phyloP scores from a whole-genome alignment of 2,113 vertebrate species.

The Cynopterus brachyotis region DNA sequence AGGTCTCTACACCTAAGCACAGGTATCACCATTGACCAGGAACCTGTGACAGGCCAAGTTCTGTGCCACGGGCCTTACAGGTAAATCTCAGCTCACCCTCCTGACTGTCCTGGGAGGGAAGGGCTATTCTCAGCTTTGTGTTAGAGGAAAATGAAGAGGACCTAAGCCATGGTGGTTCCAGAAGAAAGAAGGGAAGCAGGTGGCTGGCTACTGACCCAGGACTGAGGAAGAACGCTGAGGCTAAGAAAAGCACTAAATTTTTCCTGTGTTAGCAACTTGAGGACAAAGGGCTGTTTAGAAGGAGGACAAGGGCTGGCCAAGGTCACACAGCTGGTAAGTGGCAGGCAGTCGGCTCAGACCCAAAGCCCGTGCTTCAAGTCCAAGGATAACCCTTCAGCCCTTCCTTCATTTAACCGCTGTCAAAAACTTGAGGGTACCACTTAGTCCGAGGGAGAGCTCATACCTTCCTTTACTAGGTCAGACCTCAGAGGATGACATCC shows the following conservation, averaged over 20 bases:
- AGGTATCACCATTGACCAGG: neutral
- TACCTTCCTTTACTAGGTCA: fast-evolving
- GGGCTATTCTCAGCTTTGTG: neutral
- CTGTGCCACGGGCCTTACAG: fast-evolving
- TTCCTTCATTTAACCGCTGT: fast-evolving
- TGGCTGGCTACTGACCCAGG: fast-evolving
- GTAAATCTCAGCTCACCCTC: neutral
- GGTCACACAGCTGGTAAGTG: neutral
- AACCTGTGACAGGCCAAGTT: neutral
- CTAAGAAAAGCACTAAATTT: fast-evolving
- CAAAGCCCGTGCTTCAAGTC: fast-evolving
- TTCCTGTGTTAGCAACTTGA: neutral
- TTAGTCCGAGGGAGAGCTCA: fast-evolving
- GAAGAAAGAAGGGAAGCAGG: neutral
- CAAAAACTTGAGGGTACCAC: too few relatives aligned
- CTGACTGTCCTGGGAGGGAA: fast-evolving
- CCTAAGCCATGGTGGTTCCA: fast-evolving
- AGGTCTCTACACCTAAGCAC: neutral
- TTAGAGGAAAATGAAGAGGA: too few relatives aligned
- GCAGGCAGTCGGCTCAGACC: neutral
- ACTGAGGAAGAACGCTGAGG: neutral
- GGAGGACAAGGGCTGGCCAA: fast-evolving
- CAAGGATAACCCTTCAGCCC: neutral
- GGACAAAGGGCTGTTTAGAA: neutral
- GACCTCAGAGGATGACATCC: fast-evolving